phyloP scores from a whole-genome alignment of 2,113 vertebrate genomes.

The Pollimyrus isidori region DNA sequence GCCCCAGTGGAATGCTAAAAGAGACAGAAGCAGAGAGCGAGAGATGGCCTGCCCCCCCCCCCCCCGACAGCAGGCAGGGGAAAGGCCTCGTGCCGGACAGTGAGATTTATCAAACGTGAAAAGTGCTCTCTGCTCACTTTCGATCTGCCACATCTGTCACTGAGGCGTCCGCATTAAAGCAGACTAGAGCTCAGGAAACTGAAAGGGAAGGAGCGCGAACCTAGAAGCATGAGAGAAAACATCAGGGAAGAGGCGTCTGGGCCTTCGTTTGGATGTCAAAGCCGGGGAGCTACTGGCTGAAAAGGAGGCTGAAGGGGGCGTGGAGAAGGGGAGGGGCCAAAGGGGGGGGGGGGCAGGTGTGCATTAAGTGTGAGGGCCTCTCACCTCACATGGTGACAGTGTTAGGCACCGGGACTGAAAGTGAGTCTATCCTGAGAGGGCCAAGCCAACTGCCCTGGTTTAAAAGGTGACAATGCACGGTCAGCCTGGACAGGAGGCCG shows the following conservation, averaged over 20 bases:
- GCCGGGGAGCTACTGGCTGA: not conserved
- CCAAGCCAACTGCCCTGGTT: not conserved
- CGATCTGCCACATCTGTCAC: conserved; percentile 12
- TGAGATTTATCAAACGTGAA: conserved; percentile 8
- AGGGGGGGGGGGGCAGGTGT: not conserved
- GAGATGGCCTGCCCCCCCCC: not conserved
- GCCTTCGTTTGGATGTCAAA: too few species aligned
- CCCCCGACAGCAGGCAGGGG: not conserved
- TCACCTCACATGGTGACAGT: conserved; percentile 26
- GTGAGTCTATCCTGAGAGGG: not conserved
- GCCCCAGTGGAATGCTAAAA: not conserved
- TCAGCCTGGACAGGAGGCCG: conserved; percentile 11
- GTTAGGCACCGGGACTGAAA: conserved; percentile 25
- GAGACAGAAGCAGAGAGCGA: not conserved
- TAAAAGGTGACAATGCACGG: not conserved
- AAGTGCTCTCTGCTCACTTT: not conserved
- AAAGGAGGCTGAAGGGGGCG: not conserved
- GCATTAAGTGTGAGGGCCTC: not conserved
- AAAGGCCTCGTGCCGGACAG: not conserved
- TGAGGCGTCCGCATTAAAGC: conserved; percentile 18
- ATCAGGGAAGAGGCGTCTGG: not conserved
- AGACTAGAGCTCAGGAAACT: not conserved
- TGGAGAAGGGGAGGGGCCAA: not conserved
- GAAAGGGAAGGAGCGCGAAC: not conserved
- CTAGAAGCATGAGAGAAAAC: not conserved